Conservation (phyloP, 2,888 invertebrate genomes). For the Cerceris ruficornis region DNA sequence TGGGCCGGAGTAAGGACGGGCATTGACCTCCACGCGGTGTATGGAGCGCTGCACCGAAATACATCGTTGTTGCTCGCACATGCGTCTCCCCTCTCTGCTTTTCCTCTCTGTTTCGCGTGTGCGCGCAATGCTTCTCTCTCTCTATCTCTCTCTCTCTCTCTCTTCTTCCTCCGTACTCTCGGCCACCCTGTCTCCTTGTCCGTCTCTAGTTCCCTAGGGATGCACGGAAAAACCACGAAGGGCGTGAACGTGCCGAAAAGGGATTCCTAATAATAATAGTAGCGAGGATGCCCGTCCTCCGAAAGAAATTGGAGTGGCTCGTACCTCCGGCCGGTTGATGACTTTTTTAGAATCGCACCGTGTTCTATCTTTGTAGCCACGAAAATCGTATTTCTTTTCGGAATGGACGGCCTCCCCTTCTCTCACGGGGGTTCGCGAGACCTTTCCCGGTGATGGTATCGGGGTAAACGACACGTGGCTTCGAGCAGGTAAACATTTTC, state of each 20-base stretch:
- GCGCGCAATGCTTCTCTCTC: slow-evolving; percentile 32
- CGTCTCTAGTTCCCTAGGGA: slow-evolving; percentile 34
- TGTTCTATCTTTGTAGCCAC: background rate
- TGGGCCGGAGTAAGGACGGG: slow-evolving; percentile 81
- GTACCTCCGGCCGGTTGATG: background rate
- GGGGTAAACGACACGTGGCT: background rate
- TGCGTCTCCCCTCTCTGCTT: slow-evolving; percentile 67
- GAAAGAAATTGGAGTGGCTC: slow-evolving; percentile 12
- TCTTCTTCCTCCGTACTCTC: slow-evolving; percentile 9
- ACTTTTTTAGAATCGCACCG: slow-evolving; percentile 9
- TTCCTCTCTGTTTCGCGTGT: slow-evolving; percentile 36
- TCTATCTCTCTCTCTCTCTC: slow-evolving; percentile 6
- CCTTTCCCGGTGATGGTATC: background rate
- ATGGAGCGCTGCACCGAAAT: slow-evolving; percentile 79
- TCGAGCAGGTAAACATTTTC: background rate
- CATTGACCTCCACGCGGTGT: slow-evolving; percentile 81
- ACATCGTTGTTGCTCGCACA: slow-evolving; percentile 79
- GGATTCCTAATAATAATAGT: slow-evolving; percentile 49
- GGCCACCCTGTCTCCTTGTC: slow-evolving; percentile 27
- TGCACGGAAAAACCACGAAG: slow-evolving; percentile 60
- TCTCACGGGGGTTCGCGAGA: background rate
- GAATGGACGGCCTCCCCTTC: background rate
- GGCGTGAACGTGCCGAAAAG: slow-evolving; percentile 66
- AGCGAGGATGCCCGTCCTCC: background rate
- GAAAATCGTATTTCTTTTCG: background rate